Percentiles rank a stretch among this genome's conserved stretches.
Evolutionary conservation across 2,113 vertebrate species (phyloP).

Genomic region (Tragelaphus strepsiceros): DNA sequence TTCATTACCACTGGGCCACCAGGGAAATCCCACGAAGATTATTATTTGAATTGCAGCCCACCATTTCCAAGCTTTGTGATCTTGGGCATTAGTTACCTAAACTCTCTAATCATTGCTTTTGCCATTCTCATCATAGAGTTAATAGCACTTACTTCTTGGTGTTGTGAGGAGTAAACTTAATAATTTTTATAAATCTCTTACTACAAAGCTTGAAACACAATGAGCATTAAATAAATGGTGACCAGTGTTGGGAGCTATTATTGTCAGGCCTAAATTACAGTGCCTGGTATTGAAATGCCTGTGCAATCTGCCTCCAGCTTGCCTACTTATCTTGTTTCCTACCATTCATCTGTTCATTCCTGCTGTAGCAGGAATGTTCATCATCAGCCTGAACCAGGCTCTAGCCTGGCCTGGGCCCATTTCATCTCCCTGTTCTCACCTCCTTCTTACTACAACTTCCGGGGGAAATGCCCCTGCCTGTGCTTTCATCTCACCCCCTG

Average conservation of each 20-base stretch:
- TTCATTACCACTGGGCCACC: background rate
- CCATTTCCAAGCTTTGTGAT: background rate
- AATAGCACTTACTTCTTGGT: background rate
- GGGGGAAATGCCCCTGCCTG: background rate
- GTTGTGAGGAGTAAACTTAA: constrained; percentile 1
- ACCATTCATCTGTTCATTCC: background rate
- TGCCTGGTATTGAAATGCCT: background rate
- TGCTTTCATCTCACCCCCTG: background rate
- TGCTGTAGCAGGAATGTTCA: background rate
- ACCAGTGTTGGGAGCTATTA: background rate
- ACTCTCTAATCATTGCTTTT: background rate
- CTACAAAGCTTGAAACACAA: background rate
- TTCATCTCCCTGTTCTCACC: background rate
- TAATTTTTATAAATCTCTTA: constrained; percentile 20
- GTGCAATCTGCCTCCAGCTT: background rate
- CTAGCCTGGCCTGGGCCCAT: background rate
- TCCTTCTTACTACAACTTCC: background rate
- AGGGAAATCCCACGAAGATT: background rate
- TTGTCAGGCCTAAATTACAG: background rate
- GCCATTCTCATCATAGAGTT: background rate
- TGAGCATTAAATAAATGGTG: background rate
- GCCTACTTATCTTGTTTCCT: background rate
- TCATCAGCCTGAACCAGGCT: background rate
- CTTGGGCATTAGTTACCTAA: background rate
- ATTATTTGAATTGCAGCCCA: background rate